Evolutionary conservation across 1,140 invertebrate genomes (phyloP).

Genomic region (Lysiphlebus fabarum): DNA sequence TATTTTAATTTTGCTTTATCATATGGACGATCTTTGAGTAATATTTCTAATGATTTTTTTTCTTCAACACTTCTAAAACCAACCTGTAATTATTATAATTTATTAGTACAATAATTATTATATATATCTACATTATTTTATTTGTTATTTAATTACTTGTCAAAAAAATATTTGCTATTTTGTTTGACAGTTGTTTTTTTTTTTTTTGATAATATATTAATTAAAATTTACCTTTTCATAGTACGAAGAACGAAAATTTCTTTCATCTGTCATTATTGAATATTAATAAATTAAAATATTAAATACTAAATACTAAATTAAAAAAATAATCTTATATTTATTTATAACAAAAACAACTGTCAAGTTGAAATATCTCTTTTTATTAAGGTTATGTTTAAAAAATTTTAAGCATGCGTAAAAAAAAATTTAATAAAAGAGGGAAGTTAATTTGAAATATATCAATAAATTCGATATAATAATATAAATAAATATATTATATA

Average conservation of each 20-base stretch:
- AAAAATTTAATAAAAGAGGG: neutral
- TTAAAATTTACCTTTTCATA: constrained; percentile 69
- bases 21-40: constrained; percentile 81
- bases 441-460: neutral
- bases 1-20: constrained; percentile 79
- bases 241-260: constrained; percentile 88
- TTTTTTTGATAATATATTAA: neutral
- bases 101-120: no score
- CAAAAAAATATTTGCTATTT: no score
- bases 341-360: neutral
- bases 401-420: neutral
- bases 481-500: no score
- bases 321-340: neutral
- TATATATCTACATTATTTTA: no score
- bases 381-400: neutral
- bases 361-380: neutral
- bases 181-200: no score
- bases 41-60: constrained; percentile 87
- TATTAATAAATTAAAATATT: constrained; percentile 10
- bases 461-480: no score
- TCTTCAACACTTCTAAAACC: constrained; percentile 88
- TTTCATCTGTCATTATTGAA: constrained; percentile 60
- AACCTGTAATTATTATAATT: constrained; percentile 54
- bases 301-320: constrained; percentile 5
- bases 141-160: no score